Evolutionary conservation across 2,888 invertebrate genomes (phyloP).

Genomic region (Yponomeuta plumbellus): DNA sequence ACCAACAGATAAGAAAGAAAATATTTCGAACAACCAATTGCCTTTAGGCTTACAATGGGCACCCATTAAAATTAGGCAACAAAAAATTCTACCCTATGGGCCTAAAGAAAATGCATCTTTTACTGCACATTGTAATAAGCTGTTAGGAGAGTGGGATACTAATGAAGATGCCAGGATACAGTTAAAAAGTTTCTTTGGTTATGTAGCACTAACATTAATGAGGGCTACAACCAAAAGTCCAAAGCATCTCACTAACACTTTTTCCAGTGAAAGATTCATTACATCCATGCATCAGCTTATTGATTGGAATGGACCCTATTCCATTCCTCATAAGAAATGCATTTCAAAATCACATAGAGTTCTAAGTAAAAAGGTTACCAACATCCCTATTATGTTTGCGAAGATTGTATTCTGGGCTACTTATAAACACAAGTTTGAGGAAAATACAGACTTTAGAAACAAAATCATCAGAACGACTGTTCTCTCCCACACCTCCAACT

Average conservation of each 20-base stretch:
- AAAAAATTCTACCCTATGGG: not conserved
- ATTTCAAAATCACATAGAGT: constrained; percentile 25
- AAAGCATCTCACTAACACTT: constrained; percentile 23
- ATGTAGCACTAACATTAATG: constrained; percentile 26
- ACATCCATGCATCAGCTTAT: not conserved
- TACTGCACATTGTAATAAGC: constrained; percentile 23
- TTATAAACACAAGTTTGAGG: constrained; percentile 19
- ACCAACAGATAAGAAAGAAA: not conserved
- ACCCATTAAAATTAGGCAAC: not conserved
- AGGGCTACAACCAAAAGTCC: constrained; percentile 25
- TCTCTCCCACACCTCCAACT: constrained; percentile 25
- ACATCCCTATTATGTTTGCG: constrained; percentile 27
- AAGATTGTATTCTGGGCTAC: constrained; percentile 26
- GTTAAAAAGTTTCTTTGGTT: constrained; percentile 28
- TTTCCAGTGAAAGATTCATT: constrained; percentile 2
- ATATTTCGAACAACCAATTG: not conserved
- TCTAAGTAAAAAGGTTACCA: constrained; percentile 21
- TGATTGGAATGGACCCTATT: not conserved
- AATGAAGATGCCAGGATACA: constrained; percentile 18
- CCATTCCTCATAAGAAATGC: constrained; percentile 19
- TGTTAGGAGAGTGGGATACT: constrained; percentile 25
- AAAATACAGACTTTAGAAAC: not conserved
- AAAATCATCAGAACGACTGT: constrained; percentile 19
- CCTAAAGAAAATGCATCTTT: constrained; percentile 24
- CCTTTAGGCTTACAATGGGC: not conserved